These are phyloP conservation scores for Sebastes wilsoni DNA, from an alignment of 2,797 vertebrate genomes.

Conservation along the genomic window DNA sequence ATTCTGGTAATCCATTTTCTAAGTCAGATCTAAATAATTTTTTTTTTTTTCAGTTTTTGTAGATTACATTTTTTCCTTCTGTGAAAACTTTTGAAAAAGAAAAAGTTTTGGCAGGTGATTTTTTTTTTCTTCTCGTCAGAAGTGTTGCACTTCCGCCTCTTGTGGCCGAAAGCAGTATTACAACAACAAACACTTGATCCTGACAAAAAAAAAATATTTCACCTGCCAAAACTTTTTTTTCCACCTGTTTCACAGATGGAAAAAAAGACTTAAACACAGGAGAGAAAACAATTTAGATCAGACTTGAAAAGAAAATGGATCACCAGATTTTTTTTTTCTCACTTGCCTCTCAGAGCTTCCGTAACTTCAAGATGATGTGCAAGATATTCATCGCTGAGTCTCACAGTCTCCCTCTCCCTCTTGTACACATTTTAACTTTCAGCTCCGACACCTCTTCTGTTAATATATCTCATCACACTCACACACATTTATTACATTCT, in stretches of 20 bases:
- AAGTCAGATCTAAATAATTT: not conserved
- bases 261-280: no score
- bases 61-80: not conserved
- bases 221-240: not conserved
- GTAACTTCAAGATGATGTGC: not conserved
- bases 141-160: no score
- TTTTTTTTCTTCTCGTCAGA: accelerated
- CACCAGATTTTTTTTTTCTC: not conserved
- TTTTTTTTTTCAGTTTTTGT: not conserved
- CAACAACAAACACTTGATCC: not conserved
- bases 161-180: no score
- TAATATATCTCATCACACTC: not conserved
- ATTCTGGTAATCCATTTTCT: not conserved
- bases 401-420: not conserved
- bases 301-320: not conserved
- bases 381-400: not conserved
- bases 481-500: not conserved
- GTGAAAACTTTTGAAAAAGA: not conserved
- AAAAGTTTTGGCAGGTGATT: not conserved
- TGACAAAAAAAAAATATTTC: not conserved
- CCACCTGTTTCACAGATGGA: not conserved
- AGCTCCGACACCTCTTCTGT: not conserved
- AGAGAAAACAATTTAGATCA: not conserved
- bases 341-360: not conserved
- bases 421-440: not conserved